Percentiles rank a stretch among this genome's conserved stretches.
These are phyloP conservation scores for Drosophila orena DNA, from an alignment of 1,140 invertebrate genomes.

Conservation along the genomic window DNA sequence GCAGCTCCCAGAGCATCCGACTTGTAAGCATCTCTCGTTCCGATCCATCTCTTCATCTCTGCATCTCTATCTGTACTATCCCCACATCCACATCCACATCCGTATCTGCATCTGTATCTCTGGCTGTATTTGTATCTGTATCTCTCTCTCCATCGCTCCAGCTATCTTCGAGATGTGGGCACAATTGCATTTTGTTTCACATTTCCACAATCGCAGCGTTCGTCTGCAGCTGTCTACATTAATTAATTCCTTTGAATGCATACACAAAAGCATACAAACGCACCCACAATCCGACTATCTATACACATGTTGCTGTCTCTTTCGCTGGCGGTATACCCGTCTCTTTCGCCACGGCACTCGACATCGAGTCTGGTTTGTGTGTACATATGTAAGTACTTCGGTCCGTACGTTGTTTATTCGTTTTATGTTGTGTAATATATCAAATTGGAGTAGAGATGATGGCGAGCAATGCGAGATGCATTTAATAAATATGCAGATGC, in stretches of 20 bases:
- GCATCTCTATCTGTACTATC: constrained; percentile 2
- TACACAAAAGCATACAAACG: constrained; percentile 34
- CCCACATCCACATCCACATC: background rate
- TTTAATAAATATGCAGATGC: constrained; percentile 61
- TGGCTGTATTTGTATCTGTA: constrained; percentile 1
- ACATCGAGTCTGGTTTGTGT: constrained; percentile 28
- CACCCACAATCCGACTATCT: constrained; percentile 30
- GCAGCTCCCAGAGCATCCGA: constrained; percentile 28
- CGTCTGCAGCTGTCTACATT: constrained; percentile 66
- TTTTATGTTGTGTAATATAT: constrained; percentile 57
- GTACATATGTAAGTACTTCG: constrained; percentile 36
- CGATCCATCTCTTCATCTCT: background rate
- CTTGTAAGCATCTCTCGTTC: constrained; percentile 1
- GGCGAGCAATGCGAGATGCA: constrained; percentile 46
- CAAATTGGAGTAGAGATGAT: constrained; percentile 52
- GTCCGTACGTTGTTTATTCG: constrained; percentile 38
- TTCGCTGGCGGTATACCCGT: background rate
- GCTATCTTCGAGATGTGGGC: constrained; percentile 40
- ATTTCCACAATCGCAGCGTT: constrained; percentile 50
- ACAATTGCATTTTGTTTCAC: constrained; percentile 58
- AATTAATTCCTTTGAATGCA: constrained; percentile 68
- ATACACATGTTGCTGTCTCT: constrained; percentile 6
- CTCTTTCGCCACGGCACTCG: background rate
- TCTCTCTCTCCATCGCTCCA: constrained; percentile 22
- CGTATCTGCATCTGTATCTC: constrained; percentile 1